Base-by-base conservation (phyloP, 2,888 invertebrate genomes). In the Lithophane leautieri region DNA sequence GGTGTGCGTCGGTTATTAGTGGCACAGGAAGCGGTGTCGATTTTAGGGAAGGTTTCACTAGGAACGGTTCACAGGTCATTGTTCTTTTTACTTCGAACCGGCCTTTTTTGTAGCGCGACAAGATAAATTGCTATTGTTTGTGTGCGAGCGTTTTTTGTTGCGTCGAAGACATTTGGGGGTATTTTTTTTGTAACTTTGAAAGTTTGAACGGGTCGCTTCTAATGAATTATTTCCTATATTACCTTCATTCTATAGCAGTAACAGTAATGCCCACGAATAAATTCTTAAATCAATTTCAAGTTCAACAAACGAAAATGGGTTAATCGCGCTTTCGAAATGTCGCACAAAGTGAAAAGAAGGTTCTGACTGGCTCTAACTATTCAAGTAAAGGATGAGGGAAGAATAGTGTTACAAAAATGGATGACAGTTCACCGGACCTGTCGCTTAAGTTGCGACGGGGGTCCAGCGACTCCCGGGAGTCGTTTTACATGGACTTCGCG, bases 401-500 rank as follows among this genome's bases (percentile, higher is more conserved):
- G 79, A 81, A 88, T 86, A 90, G 90, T 85, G 86, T 63, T 70
- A 82, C 65, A 84, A 94, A 92, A 85, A 97, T 97, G 97, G 97
- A 97, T 96, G 98, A 98, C 97, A 98, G 98, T 94, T 98, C 98
- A 78, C 98, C 98, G 82, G 98, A 98, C 95, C 96, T 98, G 95
- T 98, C 98, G 96, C 97, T 98, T 85, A 98, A 98, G 95, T 95
- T 98, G 92, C 97, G 98, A 88, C 97, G 98, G 78, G 98, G 98
- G 70, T 98, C 98, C 56, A 98, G 98, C 92, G 98, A 98, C 94
- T 98, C 98, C 54, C 97, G 98, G 84, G 98, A 98, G 94, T 98
- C 98, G 73, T 98, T 98, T 94, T 98, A 98, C 91, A 98, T 98
- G 98, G 98, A 98, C 95, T 98, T 98, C 93, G 98, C 98, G 90